Evolutionary conservation across 2,113 vertebrate species (phyloP).

Genomic region (Zingel zingel): DNA sequence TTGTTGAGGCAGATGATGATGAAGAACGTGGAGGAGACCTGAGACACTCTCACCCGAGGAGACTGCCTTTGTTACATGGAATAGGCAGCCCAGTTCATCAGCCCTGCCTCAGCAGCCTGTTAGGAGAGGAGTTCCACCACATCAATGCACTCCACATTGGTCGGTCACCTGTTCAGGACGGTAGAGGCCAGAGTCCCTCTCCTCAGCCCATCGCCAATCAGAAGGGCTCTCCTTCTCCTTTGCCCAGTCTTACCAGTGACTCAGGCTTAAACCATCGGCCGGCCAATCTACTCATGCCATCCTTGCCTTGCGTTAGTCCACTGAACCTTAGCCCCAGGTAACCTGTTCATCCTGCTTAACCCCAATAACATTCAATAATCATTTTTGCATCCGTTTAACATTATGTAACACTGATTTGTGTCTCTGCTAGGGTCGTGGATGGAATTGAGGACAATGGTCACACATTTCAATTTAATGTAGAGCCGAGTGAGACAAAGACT

Average conservation of each 20-base stretch:
- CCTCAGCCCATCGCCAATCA: constrained; percentile 74
- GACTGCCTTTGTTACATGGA: constrained; percentile 84
- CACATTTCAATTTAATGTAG: constrained; percentile 87
- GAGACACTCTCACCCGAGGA: constrained; percentile 72
- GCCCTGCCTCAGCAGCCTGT: constrained; percentile 86
- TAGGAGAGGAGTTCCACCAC: constrained; percentile 90
- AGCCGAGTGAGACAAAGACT: constrained; percentile 62
- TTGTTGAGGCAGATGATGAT: constrained; percentile 84
- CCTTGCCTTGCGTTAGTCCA: constrained; percentile 85
- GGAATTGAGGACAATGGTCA: constrained; percentile 91
- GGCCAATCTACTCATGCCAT: constrained; percentile 89
- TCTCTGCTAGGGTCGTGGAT: constrained; percentile 90
- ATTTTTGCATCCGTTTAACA: constrained; percentile 6
- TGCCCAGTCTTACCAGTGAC: constrained; percentile 39
- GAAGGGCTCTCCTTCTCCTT: constrained; percentile 36
- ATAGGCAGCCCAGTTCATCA: constrained; percentile 83
- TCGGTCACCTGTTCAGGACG: constrained; percentile 83
- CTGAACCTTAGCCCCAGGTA: constrained; percentile 94
- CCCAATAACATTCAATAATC: not conserved
- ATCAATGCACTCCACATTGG: constrained; percentile 85
- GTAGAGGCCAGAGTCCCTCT: constrained; percentile 83
- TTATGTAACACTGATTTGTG: constrained; percentile 20
- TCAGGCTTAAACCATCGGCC: constrained; percentile 74
- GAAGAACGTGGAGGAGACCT: constrained; percentile 76
- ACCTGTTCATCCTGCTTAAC: not conserved